Percentiles rank a stretch among this genome's conserved stretches.
These are phyloP conservation scores for Clusia tigrina DNA, from an alignment of 2,888 invertebrate species.

Conservation along the genomic window DNA sequence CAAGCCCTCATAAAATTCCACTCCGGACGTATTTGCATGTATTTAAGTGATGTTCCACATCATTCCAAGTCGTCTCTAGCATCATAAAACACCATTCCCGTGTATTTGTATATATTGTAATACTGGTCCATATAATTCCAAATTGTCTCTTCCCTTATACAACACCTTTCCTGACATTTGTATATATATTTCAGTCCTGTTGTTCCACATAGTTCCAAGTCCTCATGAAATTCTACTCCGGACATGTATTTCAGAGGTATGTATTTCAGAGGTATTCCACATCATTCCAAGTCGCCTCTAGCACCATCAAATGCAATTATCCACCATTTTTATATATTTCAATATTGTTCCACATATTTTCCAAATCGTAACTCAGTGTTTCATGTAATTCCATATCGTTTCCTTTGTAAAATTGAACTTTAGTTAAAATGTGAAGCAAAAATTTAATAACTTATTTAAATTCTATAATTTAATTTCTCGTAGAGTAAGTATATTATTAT, in stretches of 20 bases:
- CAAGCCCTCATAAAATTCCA: no score
- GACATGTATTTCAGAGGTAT: no score
- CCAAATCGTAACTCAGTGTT: background rate
- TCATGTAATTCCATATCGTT: background rate
- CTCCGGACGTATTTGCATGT: no score
- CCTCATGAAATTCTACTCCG: no score
- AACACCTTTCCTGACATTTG: no score
- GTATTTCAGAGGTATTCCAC: background rate
- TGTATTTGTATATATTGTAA: background rate
- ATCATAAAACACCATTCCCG: background rate
- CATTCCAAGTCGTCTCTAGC: background rate
- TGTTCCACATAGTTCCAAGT: no score
- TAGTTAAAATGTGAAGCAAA: no score
- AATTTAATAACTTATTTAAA: no score
- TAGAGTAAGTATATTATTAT: no score
- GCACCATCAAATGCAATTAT: background rate
- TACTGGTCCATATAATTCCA: background rate
- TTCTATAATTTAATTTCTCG: no score
- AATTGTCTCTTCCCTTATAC: background rate
- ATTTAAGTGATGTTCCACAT: background rate
- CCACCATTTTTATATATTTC: background rate
- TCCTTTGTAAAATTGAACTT: no score
- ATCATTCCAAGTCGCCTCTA: background rate
- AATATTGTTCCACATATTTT: background rate
- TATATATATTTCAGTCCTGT: no score